Percentiles rank a stretch among this genome's conserved stretches.
These are phyloP conservation scores for Calvadosia cruxmelitensis DNA, from an alignment of 30 jellyfish, hydroid and myxozoan genomes.

Conservation along the genomic window DNA sequence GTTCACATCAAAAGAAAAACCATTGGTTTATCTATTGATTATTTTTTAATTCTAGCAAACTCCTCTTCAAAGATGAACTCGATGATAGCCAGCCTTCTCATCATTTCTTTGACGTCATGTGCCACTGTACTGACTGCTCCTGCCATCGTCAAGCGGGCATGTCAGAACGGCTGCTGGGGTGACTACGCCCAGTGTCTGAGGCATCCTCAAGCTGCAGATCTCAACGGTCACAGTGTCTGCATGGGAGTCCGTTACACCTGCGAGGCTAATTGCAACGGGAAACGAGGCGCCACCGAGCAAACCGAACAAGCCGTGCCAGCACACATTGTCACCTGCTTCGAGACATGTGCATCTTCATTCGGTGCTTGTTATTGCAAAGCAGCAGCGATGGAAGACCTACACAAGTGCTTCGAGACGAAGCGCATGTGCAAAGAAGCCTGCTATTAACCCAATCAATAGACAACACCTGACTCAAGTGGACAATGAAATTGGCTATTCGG, in stretches of 20 bases:
- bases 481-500: no score
- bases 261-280: not conserved
- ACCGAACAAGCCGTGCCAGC: not conserved
- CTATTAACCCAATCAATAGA: no score
- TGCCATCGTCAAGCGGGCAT: not conserved
- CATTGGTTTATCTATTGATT: no score
- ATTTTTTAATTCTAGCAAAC: no score
- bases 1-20: no score
- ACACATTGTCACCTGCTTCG: not conserved
- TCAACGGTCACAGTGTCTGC: not conserved
- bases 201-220: not conserved
- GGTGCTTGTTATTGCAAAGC: not conserved
- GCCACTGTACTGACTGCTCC: no score
- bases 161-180: constrained; percentile 1
- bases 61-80: no score
- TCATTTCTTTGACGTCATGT: no score
- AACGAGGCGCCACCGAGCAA: not conserved
- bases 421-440: not conserved
- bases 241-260: not conserved
- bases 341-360: not conserved
- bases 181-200: not conserved
- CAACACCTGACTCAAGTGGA: no score
- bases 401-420: not conserved
- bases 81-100: no score
- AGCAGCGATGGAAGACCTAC: not conserved